These are phyloP conservation scores for Callosobruchus maculatus DNA, from an alignment of 2,888 invertebrate genomes.

Conservation along the genomic window DNA sequence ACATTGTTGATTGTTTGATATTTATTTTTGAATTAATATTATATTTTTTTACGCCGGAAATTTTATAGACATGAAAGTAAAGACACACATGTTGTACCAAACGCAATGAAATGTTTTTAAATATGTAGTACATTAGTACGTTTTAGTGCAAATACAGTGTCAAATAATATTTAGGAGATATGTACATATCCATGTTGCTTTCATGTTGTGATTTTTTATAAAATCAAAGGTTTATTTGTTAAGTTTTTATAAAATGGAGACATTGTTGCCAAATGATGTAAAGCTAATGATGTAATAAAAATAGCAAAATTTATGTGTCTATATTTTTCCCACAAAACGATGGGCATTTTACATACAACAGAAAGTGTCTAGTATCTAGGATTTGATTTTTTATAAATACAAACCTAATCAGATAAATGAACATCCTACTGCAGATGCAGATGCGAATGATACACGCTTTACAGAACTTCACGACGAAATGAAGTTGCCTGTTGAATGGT, in stretches of 20 bases:
- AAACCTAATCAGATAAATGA: too few relatives aligned
- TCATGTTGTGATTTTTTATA: conserved; percentile 3
- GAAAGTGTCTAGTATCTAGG: too few relatives aligned
- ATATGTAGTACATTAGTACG: not conserved
- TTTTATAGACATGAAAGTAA: conserved; percentile 15
- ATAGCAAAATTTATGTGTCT: not conserved
- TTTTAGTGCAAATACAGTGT: conserved; percentile 11
- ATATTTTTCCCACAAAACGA: not conserved
- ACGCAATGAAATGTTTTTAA: not conserved
- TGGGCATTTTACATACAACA: too few relatives aligned
- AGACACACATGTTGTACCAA: not conserved
- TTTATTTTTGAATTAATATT: conserved; percentile 23
- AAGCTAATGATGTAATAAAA: conserved; percentile 21
- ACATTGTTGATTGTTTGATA: conserved; percentile 30
- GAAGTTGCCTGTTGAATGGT: too few relatives aligned
- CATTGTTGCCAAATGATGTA: conserved; percentile 25
- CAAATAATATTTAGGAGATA: conserved; percentile 3
- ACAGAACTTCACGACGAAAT: too few relatives aligned
- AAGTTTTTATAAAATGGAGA: conserved; percentile 22
- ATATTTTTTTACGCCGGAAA: conserved; percentile 22
- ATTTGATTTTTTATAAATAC: too few relatives aligned
- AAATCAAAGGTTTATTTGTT: conserved; percentile 16
- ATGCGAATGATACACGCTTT: too few relatives aligned
- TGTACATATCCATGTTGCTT: not conserved
- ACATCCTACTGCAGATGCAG: too few relatives aligned